Evolutionary conservation across 1,140 invertebrate genomes (phyloP), one percentile per base, ranked within the genome.

Genomic region (Hormaphis cornu): DNA sequence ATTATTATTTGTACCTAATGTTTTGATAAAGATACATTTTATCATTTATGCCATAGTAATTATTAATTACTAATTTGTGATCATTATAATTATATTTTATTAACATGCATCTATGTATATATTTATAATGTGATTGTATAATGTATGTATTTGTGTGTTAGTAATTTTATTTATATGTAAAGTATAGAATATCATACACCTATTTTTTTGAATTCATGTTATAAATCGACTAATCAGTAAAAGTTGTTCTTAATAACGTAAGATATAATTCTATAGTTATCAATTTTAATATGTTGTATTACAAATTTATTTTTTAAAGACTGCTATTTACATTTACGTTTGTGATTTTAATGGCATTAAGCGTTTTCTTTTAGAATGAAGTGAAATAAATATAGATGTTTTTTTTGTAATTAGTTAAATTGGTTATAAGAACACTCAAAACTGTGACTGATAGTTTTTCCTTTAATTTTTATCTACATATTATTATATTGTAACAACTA

Each of bases 291-390:
- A 42, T 53, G 16, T 54, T 54, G 10, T 66, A 66, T 12, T 63
- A 44, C 28, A 48, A 48, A 33, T 35, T 66, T 24, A 66, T 61
- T 44, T 61, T 54, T 61, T 48, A 35, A 66, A 66, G 61, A 66
- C 61, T 66, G 61, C 61, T 48, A 30, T 48, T 66, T 66, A 66
- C 44, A 48, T 66, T 66, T 66, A 66, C 50, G 5, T 35, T 66
- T 50, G 44, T 66, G 61, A 66, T 66, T 66, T 33, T 50, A 63
- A 66, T 48, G n/a, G 61, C 61, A 66, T 66, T 66, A 66, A 50
- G 61, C 18, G 35, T 50, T 16, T 50, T 50, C 12, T 48, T 50
- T 30, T 66, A 66, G 61, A 22, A 35, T 28, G 35, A 48, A 66
- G 14, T 48, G 22, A 66, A 48, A 35, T 35, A 18, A 48, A 66